Percentiles rank a stretch among this genome's conserved stretches.
Evolutionary conservation across 2,797 vertebrate species (phyloP).

Genomic region (Sebastes wilsoni): DNA sequence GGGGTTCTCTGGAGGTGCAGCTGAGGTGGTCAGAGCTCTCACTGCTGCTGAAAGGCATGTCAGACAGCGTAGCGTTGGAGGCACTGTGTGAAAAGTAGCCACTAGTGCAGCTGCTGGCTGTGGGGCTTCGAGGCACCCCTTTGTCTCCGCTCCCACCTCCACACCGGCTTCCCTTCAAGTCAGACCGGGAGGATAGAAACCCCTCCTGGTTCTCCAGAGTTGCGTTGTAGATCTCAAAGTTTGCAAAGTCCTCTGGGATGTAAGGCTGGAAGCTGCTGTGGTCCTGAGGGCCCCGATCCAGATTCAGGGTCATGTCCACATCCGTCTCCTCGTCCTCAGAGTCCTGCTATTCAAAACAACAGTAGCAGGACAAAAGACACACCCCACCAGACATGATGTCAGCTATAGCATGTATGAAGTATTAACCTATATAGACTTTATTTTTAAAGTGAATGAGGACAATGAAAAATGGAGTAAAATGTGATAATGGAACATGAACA

Average conservation of each 20-base stretch:
- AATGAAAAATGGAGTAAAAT: conserved; percentile 24
- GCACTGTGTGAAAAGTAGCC: conserved; percentile 98
- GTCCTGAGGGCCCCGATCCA: conserved; percentile 67
- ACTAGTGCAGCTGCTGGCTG: conserved; percentile 96
- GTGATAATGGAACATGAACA: conserved; percentile 45
- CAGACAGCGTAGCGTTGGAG: conserved; percentile 94
- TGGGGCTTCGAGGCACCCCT: conserved; percentile 92
- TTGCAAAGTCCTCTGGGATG: conserved; percentile 94
- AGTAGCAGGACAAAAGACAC: conserved; percentile 43
- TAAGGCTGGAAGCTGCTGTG: conserved; percentile 85
- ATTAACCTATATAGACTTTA: neutral
- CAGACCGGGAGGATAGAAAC: conserved; percentile 28
- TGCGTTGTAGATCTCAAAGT: conserved; percentile 98
- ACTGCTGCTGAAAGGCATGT: conserved; percentile 89
- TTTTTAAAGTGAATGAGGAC: conserved; percentile 17
- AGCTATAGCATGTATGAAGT: neutral
- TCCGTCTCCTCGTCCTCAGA: conserved; percentile 93
- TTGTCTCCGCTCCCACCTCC: conserved; percentile 77
- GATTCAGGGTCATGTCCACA: conserved; percentile 74
- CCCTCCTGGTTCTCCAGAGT: conserved; percentile 85
- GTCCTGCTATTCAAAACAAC: conserved; percentile 84
- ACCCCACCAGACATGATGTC: conserved; percentile 24
- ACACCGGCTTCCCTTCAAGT: conserved; percentile 51
- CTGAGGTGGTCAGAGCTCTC: conserved; percentile 93
- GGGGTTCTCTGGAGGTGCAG: conserved; percentile 78